Percentiles rank a stretch among this genome's conserved stretches.
Evolutionary conservation across 2,797 vertebrate species (phyloP).

Genomic region (Diceros bicornis): DNA sequence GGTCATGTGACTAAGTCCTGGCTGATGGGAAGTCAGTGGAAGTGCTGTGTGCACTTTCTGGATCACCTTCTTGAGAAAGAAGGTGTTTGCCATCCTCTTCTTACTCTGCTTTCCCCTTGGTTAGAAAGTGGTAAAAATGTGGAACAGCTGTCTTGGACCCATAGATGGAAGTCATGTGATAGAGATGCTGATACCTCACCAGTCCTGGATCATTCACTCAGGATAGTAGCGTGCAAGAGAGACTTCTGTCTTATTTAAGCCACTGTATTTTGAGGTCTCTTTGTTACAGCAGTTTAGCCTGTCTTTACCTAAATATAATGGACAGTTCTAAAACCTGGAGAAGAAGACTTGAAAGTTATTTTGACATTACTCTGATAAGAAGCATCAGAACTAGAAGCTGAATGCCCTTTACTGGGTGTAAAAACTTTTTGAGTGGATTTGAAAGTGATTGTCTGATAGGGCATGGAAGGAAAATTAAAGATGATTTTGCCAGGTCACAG

Average conservation of each 20-base stretch:
- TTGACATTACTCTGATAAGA: neutral
- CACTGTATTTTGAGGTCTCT: neutral
- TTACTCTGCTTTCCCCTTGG: neutral
- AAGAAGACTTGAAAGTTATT: neutral
- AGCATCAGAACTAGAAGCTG: neutral
- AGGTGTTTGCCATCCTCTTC: neutral
- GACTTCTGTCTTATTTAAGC: neutral
- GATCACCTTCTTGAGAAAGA: neutral
- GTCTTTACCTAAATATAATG: neutral
- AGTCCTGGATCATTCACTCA: neutral
- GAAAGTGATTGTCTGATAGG: conserved; percentile 33
- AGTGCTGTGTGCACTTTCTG: neutral
- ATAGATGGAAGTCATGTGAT: neutral
- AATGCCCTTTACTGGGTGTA: neutral
- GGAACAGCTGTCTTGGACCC: neutral
- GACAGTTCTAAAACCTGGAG: neutral
- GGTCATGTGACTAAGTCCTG: neutral
- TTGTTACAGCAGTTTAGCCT: neutral
- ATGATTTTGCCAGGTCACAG: conserved; percentile 18
- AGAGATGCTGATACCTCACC: neutral
- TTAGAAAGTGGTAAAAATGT: neutral
- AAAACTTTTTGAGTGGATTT: neutral
- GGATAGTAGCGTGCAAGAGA: neutral
- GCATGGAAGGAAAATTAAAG: neutral
- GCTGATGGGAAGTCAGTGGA: neutral